Evolutionary conservation across 1,140 invertebrate genomes (phyloP).

Genomic region (Sycophaga agraensis): DNA sequence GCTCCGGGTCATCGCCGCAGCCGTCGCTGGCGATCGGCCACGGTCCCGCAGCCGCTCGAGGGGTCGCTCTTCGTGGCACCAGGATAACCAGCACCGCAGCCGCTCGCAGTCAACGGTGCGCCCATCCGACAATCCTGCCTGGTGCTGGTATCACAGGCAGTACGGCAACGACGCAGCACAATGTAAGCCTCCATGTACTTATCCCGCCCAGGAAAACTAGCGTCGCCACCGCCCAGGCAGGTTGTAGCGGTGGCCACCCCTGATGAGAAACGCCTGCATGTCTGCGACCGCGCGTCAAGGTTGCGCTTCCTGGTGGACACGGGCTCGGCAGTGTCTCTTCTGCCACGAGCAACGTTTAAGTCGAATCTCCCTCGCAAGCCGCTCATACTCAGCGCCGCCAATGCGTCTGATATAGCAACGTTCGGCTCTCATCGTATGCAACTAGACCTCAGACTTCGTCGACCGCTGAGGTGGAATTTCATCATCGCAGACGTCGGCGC

Average conservation of each 20-base stretch:
- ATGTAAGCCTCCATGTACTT: neutral
- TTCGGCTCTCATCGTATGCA: neutral
- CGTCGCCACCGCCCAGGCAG: neutral
- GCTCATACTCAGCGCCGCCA: neutral
- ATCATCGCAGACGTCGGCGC: slow-evolving; percentile 17
- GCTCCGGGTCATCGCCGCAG: no score
- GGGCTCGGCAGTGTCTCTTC: neutral
- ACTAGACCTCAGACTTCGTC: neutral
- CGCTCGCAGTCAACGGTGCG: no score
- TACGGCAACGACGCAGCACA: neutral
- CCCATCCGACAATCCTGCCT: no score
- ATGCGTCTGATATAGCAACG: neutral
- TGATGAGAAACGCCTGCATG: neutral
- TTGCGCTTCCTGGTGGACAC: neutral
- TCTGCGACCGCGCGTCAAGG: neutral
- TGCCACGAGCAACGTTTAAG: neutral
- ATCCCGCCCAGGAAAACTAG: neutral
- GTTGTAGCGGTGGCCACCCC: neutral
- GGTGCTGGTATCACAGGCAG: neutral
- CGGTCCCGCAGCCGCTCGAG: no score
- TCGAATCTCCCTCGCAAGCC: neutral
- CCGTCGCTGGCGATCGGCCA: no score
- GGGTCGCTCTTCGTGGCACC: no score
- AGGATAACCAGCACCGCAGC: no score
- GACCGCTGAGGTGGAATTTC: slow-evolving; percentile 4